Percentiles rank a stretch among this genome's conserved stretches.
Conservation (phyloP, 2,113 vertebrate species). For the Colius striatus region DNA sequence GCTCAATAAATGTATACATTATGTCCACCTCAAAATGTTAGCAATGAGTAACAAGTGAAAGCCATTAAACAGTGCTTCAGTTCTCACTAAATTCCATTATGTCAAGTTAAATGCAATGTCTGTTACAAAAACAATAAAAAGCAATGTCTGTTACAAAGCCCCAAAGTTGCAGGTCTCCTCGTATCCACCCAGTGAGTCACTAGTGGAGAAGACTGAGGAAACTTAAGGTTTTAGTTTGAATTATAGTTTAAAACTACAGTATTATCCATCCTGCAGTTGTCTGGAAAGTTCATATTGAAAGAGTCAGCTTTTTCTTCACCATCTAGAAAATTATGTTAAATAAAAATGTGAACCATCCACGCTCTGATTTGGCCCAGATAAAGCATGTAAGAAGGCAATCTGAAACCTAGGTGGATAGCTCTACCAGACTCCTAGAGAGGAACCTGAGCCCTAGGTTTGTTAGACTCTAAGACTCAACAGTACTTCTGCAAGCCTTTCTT, state of each 20-base stretch:
- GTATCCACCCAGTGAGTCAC: background rate
- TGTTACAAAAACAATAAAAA: background rate
- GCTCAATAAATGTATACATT: background rate
- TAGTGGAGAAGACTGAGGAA: background rate
- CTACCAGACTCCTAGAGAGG: background rate
- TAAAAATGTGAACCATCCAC: background rate
- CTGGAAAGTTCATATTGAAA: background rate
- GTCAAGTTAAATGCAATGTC: background rate
- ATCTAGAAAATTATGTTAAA: background rate
- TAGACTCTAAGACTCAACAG: background rate
- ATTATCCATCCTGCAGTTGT: background rate
- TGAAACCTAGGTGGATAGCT: background rate
- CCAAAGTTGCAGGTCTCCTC: background rate
- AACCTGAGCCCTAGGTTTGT: background rate
- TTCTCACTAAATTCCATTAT: background rate
- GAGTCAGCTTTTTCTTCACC: background rate
- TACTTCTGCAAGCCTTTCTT: background rate
- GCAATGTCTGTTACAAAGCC: background rate
- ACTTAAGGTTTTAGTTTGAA: background rate
- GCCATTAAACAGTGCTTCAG: background rate
- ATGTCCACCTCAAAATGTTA: background rate
- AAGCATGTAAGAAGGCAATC: background rate
- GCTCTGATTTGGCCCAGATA: background rate
- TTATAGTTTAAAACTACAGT: background rate
- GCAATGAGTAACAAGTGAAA: background rate